Conservation (phyloP, 2,113 vertebrate genomes). For the Gorilla gorilla region DNA sequence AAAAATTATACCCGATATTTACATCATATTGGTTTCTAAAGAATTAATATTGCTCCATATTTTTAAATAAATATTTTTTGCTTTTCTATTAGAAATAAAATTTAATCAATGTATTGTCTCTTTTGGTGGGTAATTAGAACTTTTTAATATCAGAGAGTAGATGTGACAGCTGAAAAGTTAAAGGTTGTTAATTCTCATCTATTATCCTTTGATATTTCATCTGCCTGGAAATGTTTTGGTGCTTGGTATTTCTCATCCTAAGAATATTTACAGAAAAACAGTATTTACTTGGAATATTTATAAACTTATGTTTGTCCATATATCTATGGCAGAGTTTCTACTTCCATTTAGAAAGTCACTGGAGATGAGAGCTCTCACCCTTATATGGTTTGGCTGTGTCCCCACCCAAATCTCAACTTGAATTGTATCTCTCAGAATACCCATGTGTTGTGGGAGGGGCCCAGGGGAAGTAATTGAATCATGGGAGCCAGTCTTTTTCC, state of each 20-base stretch:
- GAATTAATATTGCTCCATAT: background rate
- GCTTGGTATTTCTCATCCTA: background rate
- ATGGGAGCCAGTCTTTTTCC: too few relatives aligned
- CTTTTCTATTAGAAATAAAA: background rate
- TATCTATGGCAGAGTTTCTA: background rate
- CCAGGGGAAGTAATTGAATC: too few relatives aligned
- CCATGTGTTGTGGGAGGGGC: too few relatives aligned
- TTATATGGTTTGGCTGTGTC: too few relatives aligned
- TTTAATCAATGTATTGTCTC: background rate
- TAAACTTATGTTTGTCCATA: background rate
- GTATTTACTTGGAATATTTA: background rate
- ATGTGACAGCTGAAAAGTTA: background rate
- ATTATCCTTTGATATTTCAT: background rate
- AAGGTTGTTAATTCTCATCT: background rate
- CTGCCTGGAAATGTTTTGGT: background rate
- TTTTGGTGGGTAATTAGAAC: background rate
- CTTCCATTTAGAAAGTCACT: background rate
- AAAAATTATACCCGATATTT: background rate
- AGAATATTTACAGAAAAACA: background rate
- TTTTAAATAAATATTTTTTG: conserved; percentile 27
- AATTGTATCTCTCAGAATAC: too few relatives aligned
- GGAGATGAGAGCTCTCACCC: background rate
- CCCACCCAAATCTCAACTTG: too few relatives aligned
- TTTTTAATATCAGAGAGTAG: background rate
- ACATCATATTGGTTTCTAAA: background rate